Conservation (phyloP, 53 echinoderm and acorn worm species). For the Apostichopus leukothele region DNA sequence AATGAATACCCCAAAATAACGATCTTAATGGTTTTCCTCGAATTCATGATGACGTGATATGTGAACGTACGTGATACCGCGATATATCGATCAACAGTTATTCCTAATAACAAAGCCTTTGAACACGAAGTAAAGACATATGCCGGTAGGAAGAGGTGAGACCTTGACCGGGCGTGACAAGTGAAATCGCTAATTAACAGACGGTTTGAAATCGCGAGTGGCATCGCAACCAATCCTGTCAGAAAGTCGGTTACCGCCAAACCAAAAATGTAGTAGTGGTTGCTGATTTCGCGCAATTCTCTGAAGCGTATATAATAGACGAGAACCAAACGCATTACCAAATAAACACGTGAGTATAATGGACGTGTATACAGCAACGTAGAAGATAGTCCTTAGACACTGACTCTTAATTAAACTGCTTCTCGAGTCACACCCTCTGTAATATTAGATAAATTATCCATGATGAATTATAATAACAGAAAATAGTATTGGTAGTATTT, state of each 20-base stretch:
- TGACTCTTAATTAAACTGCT: background rate
- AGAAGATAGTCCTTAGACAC: background rate
- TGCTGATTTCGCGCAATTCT: background rate
- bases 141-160: background rate
- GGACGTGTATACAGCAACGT: background rate
- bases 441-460: too few relatives aligned
- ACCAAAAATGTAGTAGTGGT: background rate
- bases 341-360: background rate
- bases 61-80: constrained; percentile 26
- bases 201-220: background rate
- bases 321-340: background rate
- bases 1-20: background rate
- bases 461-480: too few relatives aligned
- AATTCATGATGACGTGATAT: constrained; percentile 14
- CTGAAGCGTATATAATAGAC: background rate
- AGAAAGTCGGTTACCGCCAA: background rate
- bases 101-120: background rate
- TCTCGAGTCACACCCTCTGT: too few relatives aligned
- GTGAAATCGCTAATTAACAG: constrained; percentile 8
- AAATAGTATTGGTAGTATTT: too few relatives aligned
- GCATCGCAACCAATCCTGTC: constrained; percentile 8
- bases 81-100: constrained; percentile 20
- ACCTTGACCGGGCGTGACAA: background rate
- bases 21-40: background rate
- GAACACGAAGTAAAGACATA: background rate